Evolutionary conservation across 2,888 invertebrate species (phyloP), one percentile per base, ranked within the genome.

Genomic region (Dendrolimus houi): DNA sequence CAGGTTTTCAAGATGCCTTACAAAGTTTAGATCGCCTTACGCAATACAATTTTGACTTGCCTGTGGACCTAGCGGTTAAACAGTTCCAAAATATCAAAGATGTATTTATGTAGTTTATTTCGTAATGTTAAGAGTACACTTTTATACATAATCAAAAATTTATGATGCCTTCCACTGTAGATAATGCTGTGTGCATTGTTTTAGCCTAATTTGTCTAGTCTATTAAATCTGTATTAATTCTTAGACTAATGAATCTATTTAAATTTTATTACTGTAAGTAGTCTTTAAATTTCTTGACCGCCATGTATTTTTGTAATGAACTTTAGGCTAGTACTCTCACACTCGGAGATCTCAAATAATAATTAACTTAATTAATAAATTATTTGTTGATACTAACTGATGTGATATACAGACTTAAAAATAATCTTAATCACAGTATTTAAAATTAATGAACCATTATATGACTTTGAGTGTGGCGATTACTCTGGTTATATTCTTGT

Each of bases 71-170:
- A 71, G 99, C 99, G 53, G 95, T 99, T 53, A 94, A 98, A 75
- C 98, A 99, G 75, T 98, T 99, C 80, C 97, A 97, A 79, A 98
- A 98, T 91, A 99, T 99, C 82, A 98, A 96, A 92, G 98, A 99
- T 91, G 98, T 97, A 65, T 98, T 98, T 85, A 93, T 93, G 91
- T 97, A 93, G 70, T 67, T 70, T 59, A 29, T 29, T 29, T 29
- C 29, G 6, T 29, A 70, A 65, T 70, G 68, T 64, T 80, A 81
- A 81, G 79, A 72, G 72, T 77, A 78, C 70, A 74, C 72, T 80
- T 80, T 78, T 80, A 75, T 81, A 82, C 72, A 74, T 77, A 74
- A 74, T 77, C 74, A 74, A 68, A 65, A 64, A 61, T 68, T 62
- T 70, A 71, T 62, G 71, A 79, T 72, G 79, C 79, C 79, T 81